These are phyloP conservation scores for Irena cyanogastra DNA, from an alignment of 2,113 vertebrate species.

Conservation along the genomic window DNA sequence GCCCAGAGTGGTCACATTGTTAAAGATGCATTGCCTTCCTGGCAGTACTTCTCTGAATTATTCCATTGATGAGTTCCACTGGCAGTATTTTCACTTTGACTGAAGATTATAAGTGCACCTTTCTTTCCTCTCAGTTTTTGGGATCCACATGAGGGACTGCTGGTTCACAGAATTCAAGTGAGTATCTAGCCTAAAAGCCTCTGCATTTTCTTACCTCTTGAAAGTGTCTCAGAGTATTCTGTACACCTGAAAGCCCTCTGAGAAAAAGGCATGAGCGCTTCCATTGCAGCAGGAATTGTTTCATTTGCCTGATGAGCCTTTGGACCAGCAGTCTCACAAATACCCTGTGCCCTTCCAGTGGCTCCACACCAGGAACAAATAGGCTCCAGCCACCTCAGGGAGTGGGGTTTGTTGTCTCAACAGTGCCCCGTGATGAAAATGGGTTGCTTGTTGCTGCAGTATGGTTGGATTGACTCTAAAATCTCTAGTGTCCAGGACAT, in stretches of 20 bases:
- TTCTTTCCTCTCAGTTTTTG: background rate
- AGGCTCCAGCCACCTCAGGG: background rate
- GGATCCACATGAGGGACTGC: background rate
- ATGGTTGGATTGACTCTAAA: background rate
- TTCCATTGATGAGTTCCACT: background rate
- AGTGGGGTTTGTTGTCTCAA: background rate
- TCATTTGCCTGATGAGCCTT: background rate
- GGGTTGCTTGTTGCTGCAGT: background rate
- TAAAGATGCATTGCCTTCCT: background rate
- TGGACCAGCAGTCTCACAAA: background rate
- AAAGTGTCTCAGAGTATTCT: background rate
- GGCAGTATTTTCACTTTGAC: background rate
- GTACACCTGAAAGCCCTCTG: background rate
- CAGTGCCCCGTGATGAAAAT: background rate
- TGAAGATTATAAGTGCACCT: background rate
- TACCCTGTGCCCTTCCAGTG: background rate
- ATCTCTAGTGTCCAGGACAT: no score
- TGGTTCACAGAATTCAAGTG: background rate
- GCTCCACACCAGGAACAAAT: background rate
- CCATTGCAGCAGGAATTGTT: background rate
- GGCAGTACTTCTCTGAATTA: background rate
- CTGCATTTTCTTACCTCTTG: background rate
- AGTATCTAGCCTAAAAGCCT: background rate
- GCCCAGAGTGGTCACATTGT: background rate
- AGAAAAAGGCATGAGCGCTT: background rate